A percentile compares a stretch with the other conserved stretches of the same genome.
Conservation (phyloP, 2,113 vertebrate genomes). For the Psittacus erithacus region DNA sequence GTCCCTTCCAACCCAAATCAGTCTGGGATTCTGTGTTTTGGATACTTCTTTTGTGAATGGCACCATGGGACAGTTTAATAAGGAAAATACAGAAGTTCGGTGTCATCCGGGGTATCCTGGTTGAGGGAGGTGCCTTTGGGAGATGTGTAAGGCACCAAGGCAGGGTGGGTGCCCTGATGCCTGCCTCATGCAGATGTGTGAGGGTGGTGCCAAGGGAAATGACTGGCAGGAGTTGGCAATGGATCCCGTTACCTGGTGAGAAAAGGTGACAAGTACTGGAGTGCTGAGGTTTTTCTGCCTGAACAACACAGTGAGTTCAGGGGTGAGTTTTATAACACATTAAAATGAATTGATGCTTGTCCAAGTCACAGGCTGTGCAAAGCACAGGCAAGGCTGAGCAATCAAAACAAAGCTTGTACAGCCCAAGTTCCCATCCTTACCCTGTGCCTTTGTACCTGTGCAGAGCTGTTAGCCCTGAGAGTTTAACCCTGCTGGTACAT, state of each 20-base stretch:
- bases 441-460: not conserved
- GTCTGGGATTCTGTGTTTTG: not conserved
- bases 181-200: accelerated
- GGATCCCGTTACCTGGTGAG: not conserved
- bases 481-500: accelerated
- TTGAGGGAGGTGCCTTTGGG: not conserved
- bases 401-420: not conserved
- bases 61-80: accelerated
- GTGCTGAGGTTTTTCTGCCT: not conserved
- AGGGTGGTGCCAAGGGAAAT: not conserved
- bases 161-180: not conserved
- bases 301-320: not conserved
- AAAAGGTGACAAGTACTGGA: not conserved
- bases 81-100: not conserved
- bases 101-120: not conserved
- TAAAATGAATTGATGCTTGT: not conserved
- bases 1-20: not conserved
- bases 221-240: not conserved
- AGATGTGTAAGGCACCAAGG: not conserved
- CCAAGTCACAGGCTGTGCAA: not conserved
- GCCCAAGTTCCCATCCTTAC: not conserved
- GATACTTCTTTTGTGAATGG: not conserved
- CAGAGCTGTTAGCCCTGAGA: not conserved
- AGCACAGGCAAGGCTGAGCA: not conserved
- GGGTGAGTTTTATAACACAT: not conserved